phyloP scores from a whole-genome alignment of 2,113 vertebrate genomes.

The Aldabrachelys gigantea region DNA sequence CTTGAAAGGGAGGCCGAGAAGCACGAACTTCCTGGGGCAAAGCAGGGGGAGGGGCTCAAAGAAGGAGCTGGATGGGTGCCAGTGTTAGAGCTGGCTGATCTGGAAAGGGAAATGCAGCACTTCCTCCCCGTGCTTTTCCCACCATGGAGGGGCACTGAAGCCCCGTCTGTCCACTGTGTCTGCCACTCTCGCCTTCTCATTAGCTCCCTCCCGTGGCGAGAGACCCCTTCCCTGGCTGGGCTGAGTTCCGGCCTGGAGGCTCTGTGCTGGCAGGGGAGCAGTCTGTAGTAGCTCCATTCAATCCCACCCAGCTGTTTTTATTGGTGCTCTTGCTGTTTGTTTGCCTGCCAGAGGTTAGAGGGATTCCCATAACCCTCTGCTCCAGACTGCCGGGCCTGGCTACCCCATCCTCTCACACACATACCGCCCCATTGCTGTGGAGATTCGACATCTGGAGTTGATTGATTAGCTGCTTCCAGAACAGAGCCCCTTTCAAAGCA shows the following conservation, averaged over 20 bases:
- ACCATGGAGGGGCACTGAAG: neutral
- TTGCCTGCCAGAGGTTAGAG: neutral
- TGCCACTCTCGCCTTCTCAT: neutral
- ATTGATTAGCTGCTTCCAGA: neutral
- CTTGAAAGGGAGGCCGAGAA: neutral
- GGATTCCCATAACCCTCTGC: neutral
- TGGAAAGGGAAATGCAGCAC: neutral
- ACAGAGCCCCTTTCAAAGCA: neutral
- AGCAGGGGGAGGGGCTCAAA: neutral
- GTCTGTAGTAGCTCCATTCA: accelerated
- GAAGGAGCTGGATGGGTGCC: neutral
- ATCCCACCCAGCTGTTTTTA: neutral
- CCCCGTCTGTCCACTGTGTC: neutral
- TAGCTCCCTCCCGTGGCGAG: neutral
- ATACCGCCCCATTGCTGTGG: neutral
- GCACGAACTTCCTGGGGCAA: neutral
- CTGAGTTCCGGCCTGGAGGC: neutral
- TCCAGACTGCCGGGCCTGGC: neutral
- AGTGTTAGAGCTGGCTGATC: neutral
- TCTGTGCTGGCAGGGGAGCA: accelerated
- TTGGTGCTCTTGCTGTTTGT: neutral
- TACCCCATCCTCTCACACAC: neutral
- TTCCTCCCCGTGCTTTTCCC: neutral
- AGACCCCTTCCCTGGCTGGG: neutral
- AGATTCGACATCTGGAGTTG: neutral